Evolutionary conservation across 2,797 vertebrate genomes (phyloP).

Genomic region (Sebastes itinus): DNA sequence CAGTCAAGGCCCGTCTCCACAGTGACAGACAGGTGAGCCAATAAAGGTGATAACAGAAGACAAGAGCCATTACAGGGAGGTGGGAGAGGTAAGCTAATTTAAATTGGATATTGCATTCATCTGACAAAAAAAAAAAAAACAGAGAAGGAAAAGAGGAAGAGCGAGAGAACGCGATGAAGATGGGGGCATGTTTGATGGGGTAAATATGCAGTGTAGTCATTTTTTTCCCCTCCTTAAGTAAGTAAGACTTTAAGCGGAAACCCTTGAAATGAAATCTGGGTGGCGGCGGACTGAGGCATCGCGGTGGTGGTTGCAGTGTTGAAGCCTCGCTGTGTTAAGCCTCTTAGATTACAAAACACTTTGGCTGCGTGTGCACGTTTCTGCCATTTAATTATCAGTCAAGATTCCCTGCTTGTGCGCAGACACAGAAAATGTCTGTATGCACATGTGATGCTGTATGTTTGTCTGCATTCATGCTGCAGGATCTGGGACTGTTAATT

Average conservation of each 20-base stretch:
- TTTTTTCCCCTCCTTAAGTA: slow-evolving; percentile 42
- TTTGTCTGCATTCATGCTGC: background rate
- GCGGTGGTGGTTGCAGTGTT: slow-evolving; percentile 39
- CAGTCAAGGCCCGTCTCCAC: slow-evolving; percentile 19
- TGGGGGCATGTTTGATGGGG: slow-evolving; percentile 26
- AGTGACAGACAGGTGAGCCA: slow-evolving; percentile 60
- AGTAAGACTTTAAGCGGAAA: slow-evolving; percentile 66
- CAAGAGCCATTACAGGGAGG: slow-evolving; percentile 57
- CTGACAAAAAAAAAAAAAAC: background rate
- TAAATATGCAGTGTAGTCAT: slow-evolving; percentile 56
- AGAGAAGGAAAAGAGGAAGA: background rate
- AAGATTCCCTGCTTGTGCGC: slow-evolving; percentile 29
- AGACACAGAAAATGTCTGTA: slow-evolving; percentile 10
- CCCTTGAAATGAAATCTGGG: slow-evolving; percentile 62
- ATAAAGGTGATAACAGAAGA: slow-evolving; percentile 63
- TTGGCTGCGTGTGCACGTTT: slow-evolving; percentile 68
- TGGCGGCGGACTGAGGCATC: slow-evolving; percentile 48
- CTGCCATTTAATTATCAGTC: slow-evolving; percentile 65
- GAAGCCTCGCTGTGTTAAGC: slow-evolving; percentile 75
- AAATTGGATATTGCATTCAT: slow-evolving; percentile 65
- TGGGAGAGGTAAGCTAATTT: slow-evolving; percentile 66
- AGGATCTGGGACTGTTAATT: background rate
- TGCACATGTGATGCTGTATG: slow-evolving; percentile 3
- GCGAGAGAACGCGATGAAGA: background rate
- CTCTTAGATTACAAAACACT: slow-evolving; percentile 78